phyloP scores from a whole-genome alignment of 2,113 vertebrate species.

The Okapia johnstoni region DNA sequence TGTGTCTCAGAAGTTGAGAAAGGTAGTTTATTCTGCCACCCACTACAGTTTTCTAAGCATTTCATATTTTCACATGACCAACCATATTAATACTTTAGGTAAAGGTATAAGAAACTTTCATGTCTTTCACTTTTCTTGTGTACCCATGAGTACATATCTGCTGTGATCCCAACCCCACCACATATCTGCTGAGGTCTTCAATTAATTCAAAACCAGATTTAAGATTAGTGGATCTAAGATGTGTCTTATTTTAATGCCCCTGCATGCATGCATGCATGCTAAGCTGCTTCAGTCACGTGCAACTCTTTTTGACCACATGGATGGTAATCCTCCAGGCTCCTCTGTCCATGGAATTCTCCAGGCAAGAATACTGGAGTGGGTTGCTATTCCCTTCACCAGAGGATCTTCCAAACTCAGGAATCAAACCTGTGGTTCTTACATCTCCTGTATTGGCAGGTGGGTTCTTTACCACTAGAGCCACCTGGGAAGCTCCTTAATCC shows the following conservation, averaged over 20 bases:
- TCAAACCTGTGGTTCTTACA: background rate
- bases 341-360: background rate
- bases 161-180: background rate
- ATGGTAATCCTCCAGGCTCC: background rate
- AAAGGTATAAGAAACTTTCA: background rate
- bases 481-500: background rate
- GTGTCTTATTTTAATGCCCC: background rate
- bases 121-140: background rate
- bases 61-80: background rate
- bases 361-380: background rate
- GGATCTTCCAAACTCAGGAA: background rate
- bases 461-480: background rate
- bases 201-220: slow-evolving; percentile 26
- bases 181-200: background rate
- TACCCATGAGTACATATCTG: background rate
- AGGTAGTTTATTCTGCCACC: background rate
- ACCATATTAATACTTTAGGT: background rate
- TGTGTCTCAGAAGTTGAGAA: background rate
- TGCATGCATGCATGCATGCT: background rate
- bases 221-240: background rate
- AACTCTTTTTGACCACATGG: background rate
- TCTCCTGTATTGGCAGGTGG: background rate
- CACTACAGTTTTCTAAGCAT: background rate
- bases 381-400: background rate
- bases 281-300: background rate